Conservation (phyloP, 2,113 vertebrate species). For the Calidris pygmaea region DNA sequence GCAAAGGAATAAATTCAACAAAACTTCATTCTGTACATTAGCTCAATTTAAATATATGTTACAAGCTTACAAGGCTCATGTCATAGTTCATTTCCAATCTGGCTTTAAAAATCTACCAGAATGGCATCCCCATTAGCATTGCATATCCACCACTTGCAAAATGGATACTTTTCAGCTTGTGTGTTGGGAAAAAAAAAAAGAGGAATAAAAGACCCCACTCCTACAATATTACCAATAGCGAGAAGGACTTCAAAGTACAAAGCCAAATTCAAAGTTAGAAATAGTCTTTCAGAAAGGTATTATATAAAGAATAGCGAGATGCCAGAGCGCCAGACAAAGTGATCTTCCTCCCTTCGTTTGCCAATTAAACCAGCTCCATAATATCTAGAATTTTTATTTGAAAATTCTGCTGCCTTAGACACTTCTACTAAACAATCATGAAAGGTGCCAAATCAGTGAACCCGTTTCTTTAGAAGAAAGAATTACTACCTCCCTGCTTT, state of each 20-base stretch:
- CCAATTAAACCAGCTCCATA: neutral
- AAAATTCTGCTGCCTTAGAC: neutral
- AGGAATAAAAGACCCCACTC: neutral
- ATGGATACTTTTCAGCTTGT: neutral
- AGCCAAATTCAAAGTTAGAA: constrained; percentile 25
- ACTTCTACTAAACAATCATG: neutral
- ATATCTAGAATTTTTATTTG: neutral
- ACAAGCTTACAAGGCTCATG: constrained; percentile 72
- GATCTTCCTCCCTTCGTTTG: neutral
- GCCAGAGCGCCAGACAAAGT: neutral
- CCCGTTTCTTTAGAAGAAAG: neutral
- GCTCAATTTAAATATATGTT: constrained; percentile 73
- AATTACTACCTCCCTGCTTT: neutral
- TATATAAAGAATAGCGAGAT: neutral
- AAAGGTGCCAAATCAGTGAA: neutral
- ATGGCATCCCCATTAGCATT: constrained; percentile 36
- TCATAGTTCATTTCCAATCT: constrained; percentile 73
- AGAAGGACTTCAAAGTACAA: constrained; percentile 8
- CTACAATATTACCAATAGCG: neutral
- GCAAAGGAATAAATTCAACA: constrained; percentile 66
- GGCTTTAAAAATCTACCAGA: constrained; percentile 56
- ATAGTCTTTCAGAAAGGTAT: neutral
- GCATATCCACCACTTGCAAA: neutral
- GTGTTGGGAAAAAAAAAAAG: neutral
- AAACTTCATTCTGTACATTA: constrained; percentile 74